Evolutionary conservation across 2,797 vertebrate species (phyloP), one percentile per base, ranked within the genome.

Genomic region (Arctocebus calabarensis): DNA sequence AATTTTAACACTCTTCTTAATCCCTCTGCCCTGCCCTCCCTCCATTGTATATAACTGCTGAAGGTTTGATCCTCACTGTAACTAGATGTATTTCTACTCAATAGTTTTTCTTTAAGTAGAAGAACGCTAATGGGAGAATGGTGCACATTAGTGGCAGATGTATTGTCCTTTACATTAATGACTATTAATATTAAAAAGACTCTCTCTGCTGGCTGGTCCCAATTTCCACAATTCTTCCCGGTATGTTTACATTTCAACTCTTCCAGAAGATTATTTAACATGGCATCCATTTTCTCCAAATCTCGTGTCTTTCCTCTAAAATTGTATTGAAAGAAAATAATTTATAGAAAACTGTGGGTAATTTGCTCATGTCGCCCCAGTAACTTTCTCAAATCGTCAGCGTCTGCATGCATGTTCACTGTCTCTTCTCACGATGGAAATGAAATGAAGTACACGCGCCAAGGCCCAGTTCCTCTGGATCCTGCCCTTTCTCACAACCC

Each of bases 181-280:
- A 83, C 19, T 74, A 34, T 89, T 88, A 73, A 16, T 82, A 74
- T 34, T 82, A 43, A 87, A 90, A 89, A 43, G 29, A n/a, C 2
- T 11, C 45, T 43, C 27, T 94, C 45, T 83, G 19, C 62, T 79
- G n/a, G 19, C 62, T 79, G n/a, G 70, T 59, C 27, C 84, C 57
- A 86, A 90, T 94, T 92, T 92, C 34, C 40, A 83, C 62, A 74
- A 34, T 34, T 19, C 29, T 83, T 73, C 43, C 3, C 9, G 43
- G 12, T 84, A 14, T 84, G n/a, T 57, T 90, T 71, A 61, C 16
- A 29, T 81, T 78, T 91, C 32, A 23, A 20, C 29, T 62, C 22
- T 86, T 71, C 34, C 22, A 92, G 62, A 92, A 52, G 13, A 70
- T 92, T 34, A 83, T 86, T 78, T 94, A 64, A 73, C 20, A n/a